Conservation (phyloP, 2,113 vertebrate species). For the Brevimyrus niger region DNA sequence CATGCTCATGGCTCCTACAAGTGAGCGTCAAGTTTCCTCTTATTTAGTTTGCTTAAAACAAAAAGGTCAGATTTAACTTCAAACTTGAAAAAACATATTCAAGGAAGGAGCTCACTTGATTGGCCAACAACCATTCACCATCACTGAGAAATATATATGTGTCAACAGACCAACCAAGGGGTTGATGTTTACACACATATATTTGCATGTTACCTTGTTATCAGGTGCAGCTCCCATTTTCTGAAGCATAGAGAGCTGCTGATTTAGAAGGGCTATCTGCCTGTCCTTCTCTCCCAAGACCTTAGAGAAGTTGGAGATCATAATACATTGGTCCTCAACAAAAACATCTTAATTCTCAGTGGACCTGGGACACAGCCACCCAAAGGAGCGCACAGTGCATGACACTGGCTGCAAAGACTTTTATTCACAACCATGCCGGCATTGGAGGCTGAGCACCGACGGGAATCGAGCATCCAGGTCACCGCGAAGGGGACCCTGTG, state of each 20-base stretch:
- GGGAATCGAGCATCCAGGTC: not conserved
- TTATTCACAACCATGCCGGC: not conserved
- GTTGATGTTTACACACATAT: slow-evolving; percentile 34
- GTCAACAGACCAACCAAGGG: slow-evolving; percentile 27
- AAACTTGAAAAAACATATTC: not conserved
- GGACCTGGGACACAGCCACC: slow-evolving; percentile 47
- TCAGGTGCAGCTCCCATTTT: slow-evolving; percentile 69
- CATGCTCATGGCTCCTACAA: not conserved
- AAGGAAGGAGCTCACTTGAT: not conserved
- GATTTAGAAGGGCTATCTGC: slow-evolving; percentile 77
- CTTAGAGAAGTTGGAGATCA: slow-evolving; percentile 72
- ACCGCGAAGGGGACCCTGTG: not conserved
- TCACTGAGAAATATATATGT: slow-evolving; percentile 33
- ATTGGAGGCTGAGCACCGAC: not conserved
- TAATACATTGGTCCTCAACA: slow-evolving; percentile 58
- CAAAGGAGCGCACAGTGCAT: not conserved
- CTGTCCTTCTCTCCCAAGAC: slow-evolving; percentile 82
- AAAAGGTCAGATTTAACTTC: not conserved
- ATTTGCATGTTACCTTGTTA: slow-evolving; percentile 74
- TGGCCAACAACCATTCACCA: not conserved
- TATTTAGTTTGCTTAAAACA: not conserved
- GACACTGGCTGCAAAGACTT: not conserved
- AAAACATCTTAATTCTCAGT: slow-evolving; percentile 44
- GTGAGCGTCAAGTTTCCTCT: not conserved
- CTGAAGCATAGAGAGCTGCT: slow-evolving; percentile 76